Conservation (phyloP, 2,797 vertebrate species). For the Mormyrops boulengeri region DNA sequence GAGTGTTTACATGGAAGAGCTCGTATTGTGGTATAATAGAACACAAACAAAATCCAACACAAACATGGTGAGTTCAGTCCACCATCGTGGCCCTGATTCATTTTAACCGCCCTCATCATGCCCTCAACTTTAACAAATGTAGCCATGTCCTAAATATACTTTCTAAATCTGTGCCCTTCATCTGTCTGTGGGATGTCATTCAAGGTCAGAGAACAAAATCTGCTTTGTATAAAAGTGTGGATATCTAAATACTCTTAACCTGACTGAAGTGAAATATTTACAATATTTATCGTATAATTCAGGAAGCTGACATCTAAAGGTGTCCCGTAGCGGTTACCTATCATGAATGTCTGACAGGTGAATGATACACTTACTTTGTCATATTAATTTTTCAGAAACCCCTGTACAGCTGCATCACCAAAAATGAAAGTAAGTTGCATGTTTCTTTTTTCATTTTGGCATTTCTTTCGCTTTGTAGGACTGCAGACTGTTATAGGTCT, state of each 20-base stretch:
- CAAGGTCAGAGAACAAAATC: not conserved
- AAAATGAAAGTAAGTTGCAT: slow-evolving; percentile 94
- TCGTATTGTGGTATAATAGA: not conserved
- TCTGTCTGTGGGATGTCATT: not conserved
- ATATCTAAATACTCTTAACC: not conserved
- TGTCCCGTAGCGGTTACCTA: not conserved
- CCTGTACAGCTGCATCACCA: slow-evolving; percentile 96
- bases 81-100: not conserved
- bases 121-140: not conserved
- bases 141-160: not conserved
- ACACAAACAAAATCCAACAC: not conserved
- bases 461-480: not conserved
- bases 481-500: not conserved
- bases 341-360: not conserved
- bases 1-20: not conserved
- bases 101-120: not conserved
- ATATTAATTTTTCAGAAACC: slow-evolving; percentile 73
- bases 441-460: not conserved
- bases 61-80: not conserved
- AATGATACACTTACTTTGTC: slow-evolving; percentile 27
- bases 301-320: not conserved
- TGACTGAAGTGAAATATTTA: not conserved
- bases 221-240: not conserved
- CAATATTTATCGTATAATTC: not conserved
- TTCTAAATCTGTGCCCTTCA: not conserved